Evolutionary conservation across 2,797 vertebrate species (phyloP).

Genomic region (Clarias fuscus): DNA sequence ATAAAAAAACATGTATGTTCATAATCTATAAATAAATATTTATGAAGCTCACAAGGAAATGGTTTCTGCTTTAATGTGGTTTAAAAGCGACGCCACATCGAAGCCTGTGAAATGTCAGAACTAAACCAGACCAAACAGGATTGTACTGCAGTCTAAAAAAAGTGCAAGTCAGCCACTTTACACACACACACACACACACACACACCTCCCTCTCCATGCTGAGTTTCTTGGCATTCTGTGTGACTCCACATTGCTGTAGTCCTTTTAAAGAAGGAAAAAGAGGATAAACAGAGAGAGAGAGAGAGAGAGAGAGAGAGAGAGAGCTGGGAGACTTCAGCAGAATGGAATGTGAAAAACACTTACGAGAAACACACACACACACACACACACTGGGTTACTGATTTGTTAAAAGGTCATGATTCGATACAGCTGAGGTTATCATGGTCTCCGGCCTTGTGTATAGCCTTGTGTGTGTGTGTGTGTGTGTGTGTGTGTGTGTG

Average conservation of each 20-base stretch:
- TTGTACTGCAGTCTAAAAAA: slow-evolving; percentile 28
- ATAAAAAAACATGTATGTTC: background rate
- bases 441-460: background rate
- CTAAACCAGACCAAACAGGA: slow-evolving; percentile 26
- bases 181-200: slow-evolving; percentile 8
- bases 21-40: background rate
- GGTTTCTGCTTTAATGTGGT: background rate
- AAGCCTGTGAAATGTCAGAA: background rate
- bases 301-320: background rate
- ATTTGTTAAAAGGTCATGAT: background rate
- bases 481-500: background rate
- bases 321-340: background rate
- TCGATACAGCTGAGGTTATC: background rate
- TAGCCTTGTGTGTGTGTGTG: background rate
- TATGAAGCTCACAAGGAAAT: background rate
- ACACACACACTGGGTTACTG: slow-evolving; percentile 1
- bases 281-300: background rate
- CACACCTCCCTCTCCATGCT: background rate
- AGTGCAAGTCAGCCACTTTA: slow-evolving; percentile 40
- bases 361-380: background rate
- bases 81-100: background rate
- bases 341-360: slow-evolving; percentile 26
- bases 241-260: slow-evolving; percentile 19
- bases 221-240: slow-evolving; percentile 31
- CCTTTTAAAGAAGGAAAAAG: slow-evolving; percentile 4